A percentile compares a stretch with the other conserved stretches of the same genome.
Conservation (phyloP, 2,797 vertebrate genomes). For the Saxicola maurus region DNA sequence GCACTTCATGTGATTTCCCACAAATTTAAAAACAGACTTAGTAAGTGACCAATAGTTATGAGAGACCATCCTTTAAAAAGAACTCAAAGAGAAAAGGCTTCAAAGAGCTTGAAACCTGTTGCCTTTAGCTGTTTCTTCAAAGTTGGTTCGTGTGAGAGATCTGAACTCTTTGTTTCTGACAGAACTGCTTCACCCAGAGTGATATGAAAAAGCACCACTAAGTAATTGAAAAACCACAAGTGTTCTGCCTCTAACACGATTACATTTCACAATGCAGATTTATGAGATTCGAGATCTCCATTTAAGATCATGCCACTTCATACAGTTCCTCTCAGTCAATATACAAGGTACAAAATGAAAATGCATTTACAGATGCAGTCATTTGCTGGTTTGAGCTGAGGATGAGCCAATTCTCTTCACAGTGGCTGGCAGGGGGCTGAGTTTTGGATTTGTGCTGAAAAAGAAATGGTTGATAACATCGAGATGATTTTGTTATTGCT, state of each 20-base stretch:
- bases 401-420: background rate
- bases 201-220: background rate
- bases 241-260: background rate
- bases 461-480: background rate
- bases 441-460: background rate
- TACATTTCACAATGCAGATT: slow-evolving; percentile 9
- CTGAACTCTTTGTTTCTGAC: background rate
- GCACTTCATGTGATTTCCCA: background rate
- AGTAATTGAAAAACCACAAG: slow-evolving; percentile 28
- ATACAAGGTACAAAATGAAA: slow-evolving; percentile 27
- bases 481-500: background rate
- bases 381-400: background rate
- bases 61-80: background rate
- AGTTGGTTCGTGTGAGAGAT: background rate
- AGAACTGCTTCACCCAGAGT: background rate
- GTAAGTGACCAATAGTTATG: background rate
- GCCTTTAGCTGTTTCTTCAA: slow-evolving; percentile 36
- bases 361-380: background rate
- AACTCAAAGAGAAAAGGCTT: background rate
- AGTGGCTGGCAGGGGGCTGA: background rate
- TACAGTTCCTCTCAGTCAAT: background rate
- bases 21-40: background rate
- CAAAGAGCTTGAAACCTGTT: slow-evolving; percentile 36
- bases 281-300: background rate
- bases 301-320: background rate